These are phyloP conservation scores for Oriolus oriolus DNA, from an alignment of 2,113 vertebrate species.

Conservation along the genomic window DNA sequence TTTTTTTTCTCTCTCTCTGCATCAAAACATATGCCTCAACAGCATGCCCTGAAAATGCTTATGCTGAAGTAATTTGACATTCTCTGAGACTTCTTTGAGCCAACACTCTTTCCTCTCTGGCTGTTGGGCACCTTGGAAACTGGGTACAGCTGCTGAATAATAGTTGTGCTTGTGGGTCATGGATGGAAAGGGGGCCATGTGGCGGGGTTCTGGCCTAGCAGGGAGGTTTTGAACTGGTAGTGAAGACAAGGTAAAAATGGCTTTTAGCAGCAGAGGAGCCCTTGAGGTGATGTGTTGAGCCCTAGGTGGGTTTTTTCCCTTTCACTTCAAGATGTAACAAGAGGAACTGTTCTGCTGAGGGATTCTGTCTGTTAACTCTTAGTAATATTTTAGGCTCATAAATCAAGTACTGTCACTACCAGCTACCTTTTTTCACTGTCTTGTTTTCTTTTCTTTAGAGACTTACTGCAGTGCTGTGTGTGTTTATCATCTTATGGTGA, in stretches of 20 bases:
- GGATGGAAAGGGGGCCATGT: not conserved
- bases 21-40: not conserved
- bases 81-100: not conserved
- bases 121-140: not conserved
- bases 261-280: not conserved
- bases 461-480: not conserved
- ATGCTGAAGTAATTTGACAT: not conserved
- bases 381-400: not conserved
- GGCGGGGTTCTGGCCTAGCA: fast-evolving
- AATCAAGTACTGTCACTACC: not conserved
- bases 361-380: not conserved
- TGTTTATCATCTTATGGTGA: not conserved
- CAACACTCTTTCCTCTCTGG: not conserved
- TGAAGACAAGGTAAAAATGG: not conserved
- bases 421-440: not conserved
- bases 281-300: not conserved
- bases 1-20: not conserved
- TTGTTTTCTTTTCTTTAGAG: not conserved
- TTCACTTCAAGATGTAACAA: not conserved
- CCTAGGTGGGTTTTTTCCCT: not conserved
- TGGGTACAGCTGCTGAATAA: not conserved
- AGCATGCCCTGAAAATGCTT: not conserved
- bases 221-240: not conserved
- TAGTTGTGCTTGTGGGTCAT: not conserved
- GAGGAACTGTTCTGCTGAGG: not conserved